A percentile compares a stretch with the other conserved stretches of the same genome.
Conservation (phyloP, 2,797 vertebrate species). For the Ataeniobius toweri region DNA sequence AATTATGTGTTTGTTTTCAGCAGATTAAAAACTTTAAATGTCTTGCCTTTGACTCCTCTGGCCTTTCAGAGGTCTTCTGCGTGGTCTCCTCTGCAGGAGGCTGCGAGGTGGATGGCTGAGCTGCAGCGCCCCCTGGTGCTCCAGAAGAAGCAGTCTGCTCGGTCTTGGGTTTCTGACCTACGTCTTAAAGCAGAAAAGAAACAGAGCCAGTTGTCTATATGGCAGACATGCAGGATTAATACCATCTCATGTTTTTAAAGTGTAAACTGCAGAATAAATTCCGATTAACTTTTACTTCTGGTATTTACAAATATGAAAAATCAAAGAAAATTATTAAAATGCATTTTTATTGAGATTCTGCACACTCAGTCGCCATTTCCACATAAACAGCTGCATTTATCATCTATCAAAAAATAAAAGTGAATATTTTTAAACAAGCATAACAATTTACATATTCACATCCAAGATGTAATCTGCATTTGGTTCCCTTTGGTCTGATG, state of each 20-base stretch:
- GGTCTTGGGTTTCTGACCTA: conserved; percentile 14
- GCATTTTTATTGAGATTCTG: no score
- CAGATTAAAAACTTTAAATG: neutral
- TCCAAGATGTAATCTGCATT: no score
- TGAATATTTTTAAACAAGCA: no score
- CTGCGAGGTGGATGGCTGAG: conserved; percentile 67
- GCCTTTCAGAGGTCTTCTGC: conserved; percentile 11
- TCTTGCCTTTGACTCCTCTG: conserved; percentile 44
- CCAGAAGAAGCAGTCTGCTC: conserved; percentile 31
- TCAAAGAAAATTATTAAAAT: no score
- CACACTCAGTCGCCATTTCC: no score
- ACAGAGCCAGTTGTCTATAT: neutral
- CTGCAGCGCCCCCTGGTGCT: conserved; percentile 30
- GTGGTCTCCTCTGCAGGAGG: conserved; percentile 32
- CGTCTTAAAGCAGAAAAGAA: neutral
- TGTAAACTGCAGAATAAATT: neutral
- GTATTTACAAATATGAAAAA: no score
- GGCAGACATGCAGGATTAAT: neutral
- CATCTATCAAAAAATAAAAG: no score
- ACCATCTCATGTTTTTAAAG: no score
- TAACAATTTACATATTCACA: no score
- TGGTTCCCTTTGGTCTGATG: no score
- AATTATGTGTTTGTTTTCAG: neutral
- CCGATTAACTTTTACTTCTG: no score
- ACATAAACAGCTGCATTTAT: no score